phyloP scores from a whole-genome alignment of 2,888 invertebrate genomes.

The Dynastes grantii region DNA sequence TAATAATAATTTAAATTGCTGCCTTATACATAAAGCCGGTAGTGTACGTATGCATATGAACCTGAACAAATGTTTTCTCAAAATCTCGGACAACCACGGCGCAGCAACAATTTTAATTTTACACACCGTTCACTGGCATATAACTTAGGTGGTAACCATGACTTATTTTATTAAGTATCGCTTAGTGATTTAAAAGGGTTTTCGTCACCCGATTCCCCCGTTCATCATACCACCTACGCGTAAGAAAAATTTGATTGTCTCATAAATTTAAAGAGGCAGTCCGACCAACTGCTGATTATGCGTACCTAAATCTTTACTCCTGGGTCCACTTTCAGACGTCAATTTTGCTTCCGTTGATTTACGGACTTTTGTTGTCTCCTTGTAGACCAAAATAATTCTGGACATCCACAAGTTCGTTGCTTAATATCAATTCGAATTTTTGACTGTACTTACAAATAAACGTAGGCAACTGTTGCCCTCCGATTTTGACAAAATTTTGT shows the following conservation, averaged over 20 bases:
- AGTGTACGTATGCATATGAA: neutral
- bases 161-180: conserved; percentile 46
- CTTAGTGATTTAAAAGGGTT: conserved; percentile 46
- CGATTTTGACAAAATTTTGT: no score
- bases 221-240: conserved; percentile 26
- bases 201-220: conserved; percentile 37
- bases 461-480: no score
- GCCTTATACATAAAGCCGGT: no score
- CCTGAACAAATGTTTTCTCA: conserved; percentile 51
- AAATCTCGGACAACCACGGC: conserved; percentile 35
- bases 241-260: conserved; percentile 35
- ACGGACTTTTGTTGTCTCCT: conserved; percentile 20
- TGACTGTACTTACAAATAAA: no score
- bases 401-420: neutral
- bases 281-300: conserved; percentile 31
- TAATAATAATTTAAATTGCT: no score
- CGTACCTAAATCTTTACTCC: conserved; percentile 31
- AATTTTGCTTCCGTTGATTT: conserved; percentile 37
- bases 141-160: conserved; percentile 48
- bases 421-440: no score
- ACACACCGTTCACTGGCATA: conserved; percentile 23
- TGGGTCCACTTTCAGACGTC: conserved; percentile 3
- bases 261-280: conserved; percentile 28
- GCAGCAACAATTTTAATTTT: conserved; percentile 47
- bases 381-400: neutral